Base-by-base conservation (phyloP, 2,888 invertebrate genomes). In the Cataglyphis livida region DNA sequence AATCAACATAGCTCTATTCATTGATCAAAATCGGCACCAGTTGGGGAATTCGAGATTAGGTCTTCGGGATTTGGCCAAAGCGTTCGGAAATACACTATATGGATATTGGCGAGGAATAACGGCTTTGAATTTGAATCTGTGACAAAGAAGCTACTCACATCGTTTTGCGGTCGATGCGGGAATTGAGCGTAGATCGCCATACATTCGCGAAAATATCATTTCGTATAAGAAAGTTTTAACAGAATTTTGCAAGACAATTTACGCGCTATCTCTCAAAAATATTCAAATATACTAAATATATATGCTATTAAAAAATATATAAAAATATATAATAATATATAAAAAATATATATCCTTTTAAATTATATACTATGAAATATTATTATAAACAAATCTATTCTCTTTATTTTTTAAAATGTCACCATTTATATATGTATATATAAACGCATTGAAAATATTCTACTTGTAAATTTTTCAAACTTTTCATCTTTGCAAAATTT, bases 1-100 rank as follows among this genome's bases (percentile, higher is more conserved):
- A 51, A 51, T 51, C 51, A 51, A n/a, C 51, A n/a, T 51, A n/a
- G 51, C n/a, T 51, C n/a, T n/a, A 51, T 48, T 48, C n/a, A 48
- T 51, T 51, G 48, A 51, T 51, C 51, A n/a, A 51, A 51, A 51
- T 51, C 51, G n/a, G 51, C 7, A 51, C 7, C n/a, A n/a, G 2
- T 51, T 51, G n/a, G 51, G 48, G n/a, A 48, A 48, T 48, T 48
- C n/a, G 48, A 51, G 51, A 51, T 51, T 51, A 51, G 51, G n/a
- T 51, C 51, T 51, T 51, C 51, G 1, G 51, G n/a, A n/a, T 48
- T 48, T n/a, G 48, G 7, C n/a, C n/a, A 48, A 7, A 51, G n/a
- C 51, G 51, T 51, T 51, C 7, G n/a, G n/a, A 51, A 51, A 51
- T 51, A 51, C n/a, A 51, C 7, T 51, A 7, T 51, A 51, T 51